Conservation (phyloP, 2,113 vertebrate genomes). For the Mobula birostris region DNA sequence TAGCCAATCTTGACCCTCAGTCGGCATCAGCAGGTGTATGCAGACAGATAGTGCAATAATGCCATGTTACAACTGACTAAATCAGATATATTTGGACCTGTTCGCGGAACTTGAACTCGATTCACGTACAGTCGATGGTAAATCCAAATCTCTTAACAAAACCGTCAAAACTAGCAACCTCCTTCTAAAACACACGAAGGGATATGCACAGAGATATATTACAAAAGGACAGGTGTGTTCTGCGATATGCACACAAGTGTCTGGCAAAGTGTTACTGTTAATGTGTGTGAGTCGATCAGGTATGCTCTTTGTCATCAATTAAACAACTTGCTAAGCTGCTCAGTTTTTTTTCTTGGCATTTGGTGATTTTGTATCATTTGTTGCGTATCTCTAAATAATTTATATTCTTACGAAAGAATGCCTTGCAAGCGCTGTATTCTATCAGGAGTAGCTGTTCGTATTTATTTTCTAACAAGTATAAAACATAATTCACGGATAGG, state of each 20-base stretch:
- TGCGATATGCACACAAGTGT: neutral
- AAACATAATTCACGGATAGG: neutral
- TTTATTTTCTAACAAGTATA: neutral
- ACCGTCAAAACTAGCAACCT: neutral
- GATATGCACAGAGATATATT: neutral
- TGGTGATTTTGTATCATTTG: neutral
- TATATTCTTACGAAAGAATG: neutral
- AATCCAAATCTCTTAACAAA: neutral
- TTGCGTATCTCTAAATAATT: neutral
- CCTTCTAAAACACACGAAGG: neutral
- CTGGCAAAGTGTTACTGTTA: neutral
- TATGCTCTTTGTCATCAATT: neutral
- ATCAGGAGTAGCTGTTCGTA: neutral
- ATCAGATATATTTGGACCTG: neutral
- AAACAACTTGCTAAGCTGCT: neutral
- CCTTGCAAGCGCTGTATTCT: neutral
- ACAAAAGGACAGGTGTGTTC: neutral
- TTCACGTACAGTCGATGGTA: neutral
- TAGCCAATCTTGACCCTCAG: neutral
- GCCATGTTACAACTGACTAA: neutral
- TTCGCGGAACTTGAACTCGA: neutral
- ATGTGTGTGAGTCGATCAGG: neutral
- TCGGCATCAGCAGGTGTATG: slow-evolving; percentile 2
- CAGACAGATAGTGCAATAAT: neutral
- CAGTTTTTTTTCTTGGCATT: neutral